Conservation (phyloP, 2,113 vertebrate species). For the Corythaeola cristata region DNA sequence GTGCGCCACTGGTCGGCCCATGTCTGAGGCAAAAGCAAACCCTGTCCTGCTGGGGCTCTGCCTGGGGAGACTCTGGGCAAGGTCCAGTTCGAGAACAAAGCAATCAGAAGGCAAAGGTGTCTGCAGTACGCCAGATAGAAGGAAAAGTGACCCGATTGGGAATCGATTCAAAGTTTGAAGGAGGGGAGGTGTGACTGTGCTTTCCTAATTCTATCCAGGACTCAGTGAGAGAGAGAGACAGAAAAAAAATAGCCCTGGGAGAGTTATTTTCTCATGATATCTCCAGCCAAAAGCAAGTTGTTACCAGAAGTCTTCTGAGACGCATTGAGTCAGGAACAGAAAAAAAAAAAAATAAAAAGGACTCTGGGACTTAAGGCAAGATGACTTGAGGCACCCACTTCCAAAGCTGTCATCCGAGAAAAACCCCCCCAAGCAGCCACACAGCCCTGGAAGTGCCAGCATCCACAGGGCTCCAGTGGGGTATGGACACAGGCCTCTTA, state of each 20-base stretch:
- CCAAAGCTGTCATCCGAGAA: constrained; percentile 41
- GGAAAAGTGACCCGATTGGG: neutral
- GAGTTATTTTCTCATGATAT: constrained; percentile 67
- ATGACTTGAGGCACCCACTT: constrained; percentile 45
- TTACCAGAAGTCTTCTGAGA: constrained; percentile 68
- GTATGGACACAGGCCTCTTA: neutral
- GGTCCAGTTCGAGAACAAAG: neutral
- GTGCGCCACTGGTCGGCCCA: accelerated
- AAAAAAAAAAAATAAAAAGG: neutral
- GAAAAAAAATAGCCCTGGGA: constrained; percentile 11
- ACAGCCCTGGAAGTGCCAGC: neutral
- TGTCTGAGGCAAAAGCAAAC: neutral
- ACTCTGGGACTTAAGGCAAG: constrained; percentile 14
- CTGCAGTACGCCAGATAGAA: neutral
- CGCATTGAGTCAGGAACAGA: constrained; percentile 26
- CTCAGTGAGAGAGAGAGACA: neutral
- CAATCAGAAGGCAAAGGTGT: neutral
- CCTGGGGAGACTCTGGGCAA: neutral
- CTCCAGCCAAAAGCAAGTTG: constrained; percentile 58
- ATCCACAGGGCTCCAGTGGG: neutral
- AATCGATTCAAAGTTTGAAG: neutral
- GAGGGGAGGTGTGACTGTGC: constrained; percentile 8
- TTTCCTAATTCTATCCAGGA: constrained; percentile 45
- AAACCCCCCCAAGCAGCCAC: constrained; percentile 6
- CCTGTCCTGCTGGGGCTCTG: neutral